Conservation (phyloP, 2,797 vertebrate genomes). For the Petrocephalus schoutedeni region DNA sequence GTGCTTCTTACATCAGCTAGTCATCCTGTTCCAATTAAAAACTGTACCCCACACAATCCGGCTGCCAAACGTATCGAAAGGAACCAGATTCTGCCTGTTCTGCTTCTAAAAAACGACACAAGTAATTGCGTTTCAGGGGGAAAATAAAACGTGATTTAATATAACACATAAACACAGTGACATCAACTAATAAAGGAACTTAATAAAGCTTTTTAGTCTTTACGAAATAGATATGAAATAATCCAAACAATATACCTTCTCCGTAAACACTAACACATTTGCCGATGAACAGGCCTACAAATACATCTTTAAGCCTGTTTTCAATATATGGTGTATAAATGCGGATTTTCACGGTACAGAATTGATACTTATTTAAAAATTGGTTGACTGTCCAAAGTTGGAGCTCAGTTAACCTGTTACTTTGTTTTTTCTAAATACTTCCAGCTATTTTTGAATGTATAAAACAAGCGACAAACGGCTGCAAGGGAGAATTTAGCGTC, state of each 20-base stretch:
- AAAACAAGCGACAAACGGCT: neutral
- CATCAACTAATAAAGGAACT: neutral
- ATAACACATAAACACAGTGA: neutral
- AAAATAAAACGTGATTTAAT: neutral
- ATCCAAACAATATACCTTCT: neutral
- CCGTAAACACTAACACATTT: neutral
- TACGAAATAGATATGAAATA: neutral
- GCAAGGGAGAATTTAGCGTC: neutral
- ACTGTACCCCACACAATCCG: neutral
- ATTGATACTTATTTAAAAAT: neutral
- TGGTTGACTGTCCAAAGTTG: neutral
- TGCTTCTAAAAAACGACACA: neutral
- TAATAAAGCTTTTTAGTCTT: neutral
- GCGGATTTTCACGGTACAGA: neutral
- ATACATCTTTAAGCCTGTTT: neutral
- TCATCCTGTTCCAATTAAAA: constrained; percentile 10
- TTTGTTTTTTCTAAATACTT: neutral
- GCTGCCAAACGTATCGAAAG: neutral
- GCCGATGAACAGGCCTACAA: neutral
- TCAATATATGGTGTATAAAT: neutral
- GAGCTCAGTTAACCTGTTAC: neutral
- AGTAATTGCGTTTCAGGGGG: neutral
- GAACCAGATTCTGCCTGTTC: neutral
- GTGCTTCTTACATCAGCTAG: constrained; percentile 3
- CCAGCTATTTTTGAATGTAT: neutral